These are phyloP conservation scores for Philaethria dido DNA, from an alignment of 2,888 invertebrate genomes.

Conservation along the genomic window DNA sequence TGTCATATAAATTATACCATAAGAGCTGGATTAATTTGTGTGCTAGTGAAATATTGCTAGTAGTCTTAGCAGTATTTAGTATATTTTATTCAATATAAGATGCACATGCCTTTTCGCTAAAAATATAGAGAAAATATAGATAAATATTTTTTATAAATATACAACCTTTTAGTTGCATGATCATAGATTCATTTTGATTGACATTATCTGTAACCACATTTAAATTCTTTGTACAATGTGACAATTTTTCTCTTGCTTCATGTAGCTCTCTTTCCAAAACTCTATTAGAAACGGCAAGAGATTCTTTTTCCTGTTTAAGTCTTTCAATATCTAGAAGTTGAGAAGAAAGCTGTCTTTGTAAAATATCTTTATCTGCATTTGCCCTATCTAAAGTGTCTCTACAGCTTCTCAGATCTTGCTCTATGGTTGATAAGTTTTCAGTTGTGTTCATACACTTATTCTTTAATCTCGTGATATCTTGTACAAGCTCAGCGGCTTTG, in stretches of 20 bases:
- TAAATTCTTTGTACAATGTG: conserved; percentile 85
- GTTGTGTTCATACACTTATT: conserved; percentile 84
- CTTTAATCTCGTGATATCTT: conserved; percentile 87
- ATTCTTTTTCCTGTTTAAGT: conserved; percentile 90
- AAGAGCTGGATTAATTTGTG: not conserved
- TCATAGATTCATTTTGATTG: conserved; percentile 87
- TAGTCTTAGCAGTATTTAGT: not conserved
- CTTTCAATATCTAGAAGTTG: conserved; percentile 89
- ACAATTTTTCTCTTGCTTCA: conserved; percentile 87
- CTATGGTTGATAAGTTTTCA: conserved; percentile 85
- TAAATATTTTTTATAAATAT: not conserved
- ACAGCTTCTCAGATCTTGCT: conserved; percentile 87
- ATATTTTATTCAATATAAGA: not conserved
- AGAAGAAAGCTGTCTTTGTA: conserved; percentile 88
- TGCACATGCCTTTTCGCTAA: not conserved
- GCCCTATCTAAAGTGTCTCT: conserved; percentile 86
- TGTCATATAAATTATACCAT: not conserved
- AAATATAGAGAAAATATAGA: not conserved
- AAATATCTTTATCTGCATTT: conserved; percentile 88
- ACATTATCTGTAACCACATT: conserved; percentile 87
- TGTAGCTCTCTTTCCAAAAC: conserved; percentile 89
- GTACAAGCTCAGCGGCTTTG: conserved; percentile 90
- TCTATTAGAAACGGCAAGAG: conserved; percentile 88
- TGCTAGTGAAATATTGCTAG: not conserved
- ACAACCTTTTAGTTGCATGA: conserved; percentile 87